Conservation (phyloP, 2,888 invertebrate species). For the Drosophila prolongata region DNA sequence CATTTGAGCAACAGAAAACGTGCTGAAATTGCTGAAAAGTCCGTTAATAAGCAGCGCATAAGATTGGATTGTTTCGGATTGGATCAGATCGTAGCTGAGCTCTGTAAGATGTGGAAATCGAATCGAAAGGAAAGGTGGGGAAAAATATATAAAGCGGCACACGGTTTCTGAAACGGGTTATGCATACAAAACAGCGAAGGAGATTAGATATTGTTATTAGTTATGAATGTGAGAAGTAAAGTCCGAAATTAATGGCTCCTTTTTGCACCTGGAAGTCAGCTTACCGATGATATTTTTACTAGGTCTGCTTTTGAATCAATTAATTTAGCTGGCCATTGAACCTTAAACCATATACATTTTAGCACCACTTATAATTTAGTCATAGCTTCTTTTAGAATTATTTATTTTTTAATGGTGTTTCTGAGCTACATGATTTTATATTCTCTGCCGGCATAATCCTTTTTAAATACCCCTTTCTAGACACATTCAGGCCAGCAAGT, state of each 20-base stretch:
- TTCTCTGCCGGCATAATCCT: too few relatives aligned
- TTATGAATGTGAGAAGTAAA: background rate
- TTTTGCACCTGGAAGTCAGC: background rate
- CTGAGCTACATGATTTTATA: too few relatives aligned
- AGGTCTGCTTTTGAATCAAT: background rate
- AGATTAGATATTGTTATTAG: background rate
- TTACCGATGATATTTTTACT: background rate
- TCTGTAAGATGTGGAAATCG: conserved; percentile 20
- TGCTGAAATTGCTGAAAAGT: conserved; percentile 68
- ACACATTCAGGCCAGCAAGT: background rate
- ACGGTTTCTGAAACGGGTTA: background rate
- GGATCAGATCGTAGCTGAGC: conserved; percentile 4
- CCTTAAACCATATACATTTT: background rate
- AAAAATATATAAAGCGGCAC: background rate
- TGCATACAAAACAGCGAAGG: background rate
- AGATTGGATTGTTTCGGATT: conserved; percentile 12
- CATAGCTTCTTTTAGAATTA: too few relatives aligned
- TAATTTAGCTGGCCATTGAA: background rate
- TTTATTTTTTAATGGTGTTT: too few relatives aligned
- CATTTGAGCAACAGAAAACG: conserved; percentile 59
- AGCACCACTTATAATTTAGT: too few relatives aligned
- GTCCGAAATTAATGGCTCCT: too few relatives aligned
- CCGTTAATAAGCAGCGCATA: conserved; percentile 58
- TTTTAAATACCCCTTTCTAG: too few relatives aligned
- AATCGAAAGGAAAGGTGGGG: conserved; percentile 4